A percentile compares a stretch with the other conserved stretches of the same genome.
Evolutionary conservation across 1,140 invertebrate genomes (phyloP).

Genomic region (Chironomus tepperi): DNA sequence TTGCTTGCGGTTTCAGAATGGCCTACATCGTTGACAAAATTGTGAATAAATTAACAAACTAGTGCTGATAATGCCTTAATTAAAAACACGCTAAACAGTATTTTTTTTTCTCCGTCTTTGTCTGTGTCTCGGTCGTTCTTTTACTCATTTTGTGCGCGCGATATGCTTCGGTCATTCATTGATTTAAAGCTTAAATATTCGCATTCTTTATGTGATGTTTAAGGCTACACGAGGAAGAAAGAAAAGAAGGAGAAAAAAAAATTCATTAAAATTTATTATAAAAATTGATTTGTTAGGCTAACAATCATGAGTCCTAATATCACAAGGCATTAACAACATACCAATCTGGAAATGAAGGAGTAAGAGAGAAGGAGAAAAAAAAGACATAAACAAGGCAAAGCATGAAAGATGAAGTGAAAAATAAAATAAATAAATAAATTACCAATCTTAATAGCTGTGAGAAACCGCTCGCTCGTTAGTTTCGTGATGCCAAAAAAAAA

Average conservation of each 20-base stretch:
- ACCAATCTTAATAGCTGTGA: constrained; percentile 22
- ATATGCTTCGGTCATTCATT: too few species aligned
- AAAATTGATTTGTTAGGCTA: background rate
- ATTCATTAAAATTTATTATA: background rate
- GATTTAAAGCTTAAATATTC: too few species aligned
- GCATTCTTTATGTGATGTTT: too few species aligned
- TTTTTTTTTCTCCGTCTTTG: too few species aligned
- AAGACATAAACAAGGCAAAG: background rate
- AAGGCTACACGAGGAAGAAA: too few species aligned
- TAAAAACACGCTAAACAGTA: background rate
- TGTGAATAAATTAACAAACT: background rate
- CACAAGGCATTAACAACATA: constrained; percentile 1
- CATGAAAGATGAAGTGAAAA: background rate
- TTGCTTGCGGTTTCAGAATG: background rate
- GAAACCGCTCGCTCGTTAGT: constrained; percentile 19
- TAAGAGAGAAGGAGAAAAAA: background rate
- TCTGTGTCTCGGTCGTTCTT: too few species aligned
- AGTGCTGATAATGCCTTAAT: background rate
- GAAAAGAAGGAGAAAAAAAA: background rate
- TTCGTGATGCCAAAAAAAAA: constrained; percentile 16
- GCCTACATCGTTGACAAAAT: constrained; percentile 19
- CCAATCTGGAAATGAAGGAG: background rate
- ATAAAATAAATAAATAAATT: constrained; percentile 23
- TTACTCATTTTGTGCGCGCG: too few species aligned
- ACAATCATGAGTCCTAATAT: background rate